Evolutionary conservation across 2,888 invertebrate genomes (phyloP), one percentile per base, ranked within the genome.

Genomic region (Portevinia maculata): DNA sequence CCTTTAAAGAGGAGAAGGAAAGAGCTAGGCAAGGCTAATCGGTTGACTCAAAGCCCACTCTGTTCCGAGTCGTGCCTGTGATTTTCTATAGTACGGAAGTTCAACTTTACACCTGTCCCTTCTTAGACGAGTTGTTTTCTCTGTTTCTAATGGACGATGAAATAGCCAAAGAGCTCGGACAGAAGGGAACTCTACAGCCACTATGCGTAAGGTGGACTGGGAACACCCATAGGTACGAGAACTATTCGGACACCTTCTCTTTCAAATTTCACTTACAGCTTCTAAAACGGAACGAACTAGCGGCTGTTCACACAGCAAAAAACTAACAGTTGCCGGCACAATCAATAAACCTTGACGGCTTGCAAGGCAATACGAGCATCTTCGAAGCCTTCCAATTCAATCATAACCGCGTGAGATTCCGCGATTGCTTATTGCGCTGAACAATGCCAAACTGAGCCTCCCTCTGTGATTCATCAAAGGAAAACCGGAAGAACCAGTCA

Each of bases 171-270:
- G 50, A 9, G 8, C 59, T 39, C 24, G 17, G 4, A 4, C 8
- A 41, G 1, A 24, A 41, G 1, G 59, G 70, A n/a, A 21, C 28
- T 24, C 41, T n/a, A 3, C 57, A 57, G 4, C 69, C 67, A n/a
- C n/a, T 69, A 5, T 57, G 67, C n/a, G 3, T 69, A 11, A 69
- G 32, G 17, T 55, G 55, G 67, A 69, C 55, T 1, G 48, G 37
- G 1, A 57, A 69, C 15, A 69, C 67, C 11, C 24, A 37, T 50
- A 37, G 39, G 9, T 37, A 24, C 5, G 50, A 62, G 17, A 46
- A 30, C 6, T 0, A 60, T 2, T 60, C 60, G 21, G 17, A 60
- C 13, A 15, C 11, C 4, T n/a, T 52, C 8, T 11, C 9, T 7
- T 11, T 46, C 24, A 32, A 46, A 46, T 55, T 24, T 55, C 32